Evolutionary conservation across 2,113 vertebrate genomes (phyloP), one percentile per base, ranked within the genome.

Genomic region (Cavia aperea): DNA sequence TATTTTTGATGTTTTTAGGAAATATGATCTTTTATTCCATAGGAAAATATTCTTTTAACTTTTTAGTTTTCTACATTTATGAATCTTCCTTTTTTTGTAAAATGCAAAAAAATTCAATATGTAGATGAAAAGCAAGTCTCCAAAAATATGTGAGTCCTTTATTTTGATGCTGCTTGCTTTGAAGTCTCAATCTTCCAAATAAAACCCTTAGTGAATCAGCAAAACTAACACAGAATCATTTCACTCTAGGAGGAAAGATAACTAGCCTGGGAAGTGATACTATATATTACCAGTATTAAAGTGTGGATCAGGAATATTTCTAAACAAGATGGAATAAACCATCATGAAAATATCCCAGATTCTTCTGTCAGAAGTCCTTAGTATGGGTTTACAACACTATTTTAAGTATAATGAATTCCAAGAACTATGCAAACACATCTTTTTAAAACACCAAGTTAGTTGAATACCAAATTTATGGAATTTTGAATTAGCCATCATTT

Each of bases 321-420:
- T 88, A 89, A 95, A 66, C 62, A 88, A 73, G 16, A 84, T 94
- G 19, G 65, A 60, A 91, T 82, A 60, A 78, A 24, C 14, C 23
- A 77, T 66, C 49, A 21, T 56, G 77, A 89, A 95, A 95, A 91
- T 94, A 91, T 51, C n/a, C 24, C 89, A 91, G 43, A 85, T 73
- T 89, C 54, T 94, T 68, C 39, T 70, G 62, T 93, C 62, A 94
- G 58, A 87, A 87, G 33, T 72, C 77, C 68, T 89, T 73, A 87
- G 77, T 95, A 29, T 88, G 46, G 54, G 5, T 94, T 95, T 81
- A 77, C 43, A 89, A 65, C 36, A 89, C 88, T 94, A 94, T 94
- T 95, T 95, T 87, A 96, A 92, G 82, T 70, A 88, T 91, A 93
- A 82, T 58, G 68, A 88, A 93, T 85, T 82, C n/a, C 49, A 95